phyloP scores from a whole-genome alignment of 2,888 invertebrate species.

The Neoascia interrupta region DNA sequence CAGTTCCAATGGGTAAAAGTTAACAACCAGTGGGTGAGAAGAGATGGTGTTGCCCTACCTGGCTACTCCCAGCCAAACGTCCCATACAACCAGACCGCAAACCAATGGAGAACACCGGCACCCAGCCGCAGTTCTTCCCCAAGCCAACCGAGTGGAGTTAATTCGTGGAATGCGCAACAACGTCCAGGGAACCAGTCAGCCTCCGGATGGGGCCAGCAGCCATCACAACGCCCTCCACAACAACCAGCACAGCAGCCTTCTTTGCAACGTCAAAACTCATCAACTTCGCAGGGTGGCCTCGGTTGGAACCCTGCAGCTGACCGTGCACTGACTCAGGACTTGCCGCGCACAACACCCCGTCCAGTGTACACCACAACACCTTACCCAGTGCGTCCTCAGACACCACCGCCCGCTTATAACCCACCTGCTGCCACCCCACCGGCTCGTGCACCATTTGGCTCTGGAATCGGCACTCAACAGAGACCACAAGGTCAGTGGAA shows the following conservation, averaged over 20 bases:
- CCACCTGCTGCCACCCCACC: conserved; percentile 10
- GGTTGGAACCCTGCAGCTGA: conserved; percentile 55
- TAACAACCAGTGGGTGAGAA: conserved; percentile 55
- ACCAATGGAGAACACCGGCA: conserved; percentile 29
- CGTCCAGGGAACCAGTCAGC: conserved; percentile 20
- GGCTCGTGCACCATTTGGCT: conserved; percentile 41
- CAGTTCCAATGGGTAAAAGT: conserved; percentile 60
- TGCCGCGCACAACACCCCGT: conserved; percentile 37
- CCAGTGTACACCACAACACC: conserved; percentile 25
- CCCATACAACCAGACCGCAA: conserved; percentile 46
- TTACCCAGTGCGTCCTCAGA: conserved; percentile 18
- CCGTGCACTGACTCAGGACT: conserved; percentile 40
- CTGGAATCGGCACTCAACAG: conserved; percentile 24
- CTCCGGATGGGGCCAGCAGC: not conserved
- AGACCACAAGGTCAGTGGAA: conserved; percentile 29
- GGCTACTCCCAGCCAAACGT: conserved; percentile 53
- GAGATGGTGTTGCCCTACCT: conserved; percentile 41
- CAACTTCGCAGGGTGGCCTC: conserved; percentile 14
- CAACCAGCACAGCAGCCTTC: not conserved
- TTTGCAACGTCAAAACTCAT: conserved; percentile 32
- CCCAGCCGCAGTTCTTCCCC: conserved; percentile 1
- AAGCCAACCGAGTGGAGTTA: conserved; percentile 19
- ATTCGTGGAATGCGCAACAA: conserved; percentile 5
- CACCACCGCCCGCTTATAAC: conserved; percentile 13
- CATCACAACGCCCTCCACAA: conserved; percentile 11